Conservation (phyloP, 92 coral and sea anemone genomes). For the Umimayanthus kanabou region DNA sequence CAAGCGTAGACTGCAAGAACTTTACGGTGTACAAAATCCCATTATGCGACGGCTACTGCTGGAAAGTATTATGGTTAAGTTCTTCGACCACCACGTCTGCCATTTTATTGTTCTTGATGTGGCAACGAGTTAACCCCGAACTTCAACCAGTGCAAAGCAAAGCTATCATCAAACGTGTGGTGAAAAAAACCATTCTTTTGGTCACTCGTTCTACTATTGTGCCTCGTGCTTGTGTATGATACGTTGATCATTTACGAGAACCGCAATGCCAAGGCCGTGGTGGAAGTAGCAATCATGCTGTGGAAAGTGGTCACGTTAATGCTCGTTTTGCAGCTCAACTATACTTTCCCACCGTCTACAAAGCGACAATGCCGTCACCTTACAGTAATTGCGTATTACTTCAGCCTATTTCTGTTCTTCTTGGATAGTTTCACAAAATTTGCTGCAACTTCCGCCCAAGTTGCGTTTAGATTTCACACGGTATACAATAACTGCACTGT, state of each 20-base stretch:
- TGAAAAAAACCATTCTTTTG: slow-evolving; percentile 63
- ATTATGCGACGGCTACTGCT: slow-evolving; percentile 59
- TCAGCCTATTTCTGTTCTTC: slow-evolving; percentile 51
- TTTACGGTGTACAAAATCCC: slow-evolving; percentile 58
- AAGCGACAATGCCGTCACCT: slow-evolving; percentile 19
- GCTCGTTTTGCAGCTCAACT: slow-evolving; percentile 60
- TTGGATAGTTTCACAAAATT: slow-evolving; percentile 70
- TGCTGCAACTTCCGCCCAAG: slow-evolving; percentile 50
- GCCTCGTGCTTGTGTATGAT: slow-evolving; percentile 52
- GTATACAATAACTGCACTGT: slow-evolving; percentile 15
- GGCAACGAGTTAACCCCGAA: slow-evolving; percentile 17
- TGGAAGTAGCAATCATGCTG: slow-evolving; percentile 39
- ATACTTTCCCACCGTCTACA: slow-evolving; percentile 63
- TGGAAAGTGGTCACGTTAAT: slow-evolving; percentile 52
- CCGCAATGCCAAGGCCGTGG: background rate
- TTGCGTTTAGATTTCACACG: slow-evolving; percentile 71
- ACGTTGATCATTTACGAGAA: slow-evolving; percentile 44
- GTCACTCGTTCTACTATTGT: slow-evolving; percentile 48
- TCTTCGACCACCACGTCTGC: slow-evolving; percentile 51
- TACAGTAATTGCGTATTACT: slow-evolving; percentile 45
- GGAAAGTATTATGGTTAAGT: slow-evolving; percentile 62
- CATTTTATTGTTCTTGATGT: slow-evolving; percentile 31
- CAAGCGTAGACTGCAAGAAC: slow-evolving; percentile 63
- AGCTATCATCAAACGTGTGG: slow-evolving; percentile 27
- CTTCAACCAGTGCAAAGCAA: slow-evolving; percentile 45